Percentiles rank a stretch among this genome's conserved stretches.
Conservation (phyloP, 2,113 vertebrate genomes). For the Todiramphus saurophagus region DNA sequence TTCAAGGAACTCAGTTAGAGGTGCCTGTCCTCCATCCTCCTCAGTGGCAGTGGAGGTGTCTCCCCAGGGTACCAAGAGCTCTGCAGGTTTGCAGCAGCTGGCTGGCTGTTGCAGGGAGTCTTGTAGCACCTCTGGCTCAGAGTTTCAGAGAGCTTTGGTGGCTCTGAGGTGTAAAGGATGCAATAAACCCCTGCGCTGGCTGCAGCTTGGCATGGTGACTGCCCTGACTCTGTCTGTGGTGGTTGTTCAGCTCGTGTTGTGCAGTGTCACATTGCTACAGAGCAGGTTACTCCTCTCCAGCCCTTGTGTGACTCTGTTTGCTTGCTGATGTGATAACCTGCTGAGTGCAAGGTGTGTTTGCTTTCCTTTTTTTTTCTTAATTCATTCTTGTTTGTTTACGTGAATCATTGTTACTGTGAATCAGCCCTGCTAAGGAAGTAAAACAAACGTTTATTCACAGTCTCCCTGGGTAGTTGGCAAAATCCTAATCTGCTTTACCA, state of each 20-base stretch:
- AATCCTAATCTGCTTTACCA: constrained; percentile 11
- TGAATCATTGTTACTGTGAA: constrained; percentile 33
- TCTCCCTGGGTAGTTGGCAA: not conserved
- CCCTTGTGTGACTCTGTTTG: not conserved
- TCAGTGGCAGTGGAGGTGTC: rapidly evolving
- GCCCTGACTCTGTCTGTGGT: rapidly evolving
- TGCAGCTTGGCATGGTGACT: rapidly evolving
- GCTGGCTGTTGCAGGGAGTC: not conserved
- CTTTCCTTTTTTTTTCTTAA: not conserved
- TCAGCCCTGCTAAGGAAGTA: constrained; percentile 17
- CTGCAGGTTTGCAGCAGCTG: not conserved
- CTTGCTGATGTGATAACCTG: not conserved
- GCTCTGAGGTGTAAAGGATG: not conserved
- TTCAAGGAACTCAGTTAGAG: not conserved
- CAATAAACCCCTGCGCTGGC: rapidly evolving
- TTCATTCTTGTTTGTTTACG: not conserved
- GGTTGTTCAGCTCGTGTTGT: not conserved
- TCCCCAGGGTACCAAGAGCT: rapidly evolving
- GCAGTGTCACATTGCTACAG: rapidly evolving
- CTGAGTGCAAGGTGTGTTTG: not conserved
- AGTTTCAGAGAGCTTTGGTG: not conserved
- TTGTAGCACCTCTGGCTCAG: not conserved
- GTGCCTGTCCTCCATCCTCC: not conserved
- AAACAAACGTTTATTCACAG: constrained; percentile 27
- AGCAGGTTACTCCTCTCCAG: not conserved